Evolutionary conservation across 2,113 vertebrate species (phyloP).

Genomic region (Chloebia gouldiae): DNA sequence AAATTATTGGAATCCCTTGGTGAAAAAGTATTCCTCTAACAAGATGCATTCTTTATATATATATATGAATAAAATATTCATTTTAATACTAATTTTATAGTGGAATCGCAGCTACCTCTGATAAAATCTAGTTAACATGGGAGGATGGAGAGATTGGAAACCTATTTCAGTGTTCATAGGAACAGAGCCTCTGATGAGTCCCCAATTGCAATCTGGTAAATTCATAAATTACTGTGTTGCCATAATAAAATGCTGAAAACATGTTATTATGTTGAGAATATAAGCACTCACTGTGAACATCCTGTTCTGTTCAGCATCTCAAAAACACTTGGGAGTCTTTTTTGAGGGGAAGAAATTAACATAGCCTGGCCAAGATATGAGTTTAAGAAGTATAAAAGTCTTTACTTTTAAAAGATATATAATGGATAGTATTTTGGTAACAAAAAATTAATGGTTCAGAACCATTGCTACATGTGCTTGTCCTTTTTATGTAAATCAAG

Average conservation of each 20-base stretch:
- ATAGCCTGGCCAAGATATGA: not conserved
- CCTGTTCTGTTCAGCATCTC: not conserved
- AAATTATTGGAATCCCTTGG: not conserved
- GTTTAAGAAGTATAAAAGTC: not conserved
- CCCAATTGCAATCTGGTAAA: not conserved
- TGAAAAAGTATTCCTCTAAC: not conserved
- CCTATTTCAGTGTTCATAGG: not conserved
- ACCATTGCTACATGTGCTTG: not conserved
- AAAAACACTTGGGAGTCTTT: not conserved
- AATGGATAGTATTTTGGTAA: not conserved
- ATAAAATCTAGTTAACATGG: not conserved
- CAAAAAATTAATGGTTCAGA: not conserved
- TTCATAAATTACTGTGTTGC: not conserved
- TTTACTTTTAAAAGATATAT: not conserved
- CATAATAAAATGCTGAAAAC: not conserved
- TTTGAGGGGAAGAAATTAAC: not conserved
- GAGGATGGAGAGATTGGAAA: not conserved
- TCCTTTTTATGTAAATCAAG: not conserved
- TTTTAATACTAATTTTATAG: not conserved
- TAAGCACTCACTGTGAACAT: not conserved
- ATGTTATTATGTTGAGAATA: not conserved
- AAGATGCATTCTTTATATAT: not conserved
- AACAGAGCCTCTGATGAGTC: not conserved
- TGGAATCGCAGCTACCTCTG: not conserved
- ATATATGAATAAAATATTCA: not conserved